A percentile compares a stretch with the other conserved stretches of the same genome.
These are phyloP conservation scores for Brotula barbata DNA, from an alignment of 2,797 vertebrate species.

Conservation along the genomic window DNA sequence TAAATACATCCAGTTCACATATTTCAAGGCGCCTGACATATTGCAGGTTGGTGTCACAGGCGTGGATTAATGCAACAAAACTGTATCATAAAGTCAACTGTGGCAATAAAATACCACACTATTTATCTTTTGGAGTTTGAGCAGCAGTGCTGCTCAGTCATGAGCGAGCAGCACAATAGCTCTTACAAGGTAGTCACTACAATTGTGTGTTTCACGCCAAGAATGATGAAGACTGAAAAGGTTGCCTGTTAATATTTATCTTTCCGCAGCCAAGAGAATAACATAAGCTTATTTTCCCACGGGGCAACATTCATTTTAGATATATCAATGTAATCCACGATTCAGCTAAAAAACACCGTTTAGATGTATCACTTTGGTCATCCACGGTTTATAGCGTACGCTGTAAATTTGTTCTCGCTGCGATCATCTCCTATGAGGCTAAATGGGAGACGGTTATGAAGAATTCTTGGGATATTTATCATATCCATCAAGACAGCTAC, in stretches of 20 bases:
- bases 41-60: conserved; percentile 22
- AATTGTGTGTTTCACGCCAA: conserved; percentile 17
- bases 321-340: not conserved
- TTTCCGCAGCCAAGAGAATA: conserved; percentile 3
- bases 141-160: conserved; percentile 2
- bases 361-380: conserved; percentile 12
- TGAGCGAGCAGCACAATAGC: conserved; percentile 7
- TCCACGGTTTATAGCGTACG: not conserved
- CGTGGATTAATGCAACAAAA: conserved; percentile 40
- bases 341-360: conserved; percentile 7
- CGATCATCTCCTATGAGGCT: conserved; percentile 7
- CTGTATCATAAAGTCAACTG: conserved; percentile 19
- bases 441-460: not conserved
- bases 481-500: not conserved
- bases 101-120: conserved; percentile 25
- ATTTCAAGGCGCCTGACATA: conserved; percentile 23
- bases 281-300: not conserved
- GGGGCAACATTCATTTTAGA: not conserved
- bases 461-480: conserved; percentile 8
- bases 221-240: conserved; percentile 10
- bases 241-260: not conserved
- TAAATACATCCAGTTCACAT: conserved; percentile 42
- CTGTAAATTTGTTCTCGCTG: not conserved
- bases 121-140: conserved; percentile 44
- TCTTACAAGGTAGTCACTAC: conserved; percentile 7